Percentiles rank a stretch among this genome's conserved stretches.
Conservation (phyloP, 2,797 vertebrate species). For the Ciconia nigra region DNA sequence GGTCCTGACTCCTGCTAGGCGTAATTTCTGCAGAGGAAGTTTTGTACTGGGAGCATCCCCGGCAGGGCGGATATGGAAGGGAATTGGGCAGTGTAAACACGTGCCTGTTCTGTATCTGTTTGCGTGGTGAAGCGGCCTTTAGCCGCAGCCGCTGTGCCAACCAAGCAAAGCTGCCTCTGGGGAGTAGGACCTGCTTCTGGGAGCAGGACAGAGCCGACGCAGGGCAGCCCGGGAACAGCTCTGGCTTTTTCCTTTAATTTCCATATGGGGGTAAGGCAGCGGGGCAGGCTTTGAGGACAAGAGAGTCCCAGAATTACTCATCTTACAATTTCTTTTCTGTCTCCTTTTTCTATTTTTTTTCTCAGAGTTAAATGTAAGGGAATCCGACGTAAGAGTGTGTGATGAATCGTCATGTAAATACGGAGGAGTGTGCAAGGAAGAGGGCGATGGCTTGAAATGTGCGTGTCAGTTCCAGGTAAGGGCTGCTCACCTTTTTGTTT, state of each 20-base stretch:
- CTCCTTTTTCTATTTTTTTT: not conserved
- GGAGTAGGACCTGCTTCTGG: not conserved
- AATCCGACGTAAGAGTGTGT: conserved; percentile 86
- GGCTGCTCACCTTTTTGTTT: conserved; percentile 1
- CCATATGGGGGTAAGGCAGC: fast-evolving
- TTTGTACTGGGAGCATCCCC: not conserved
- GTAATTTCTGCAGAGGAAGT: not conserved
- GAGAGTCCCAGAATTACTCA: not conserved
- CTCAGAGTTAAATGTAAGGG: conserved; percentile 88
- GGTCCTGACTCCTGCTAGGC: not conserved
- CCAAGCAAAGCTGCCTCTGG: not conserved
- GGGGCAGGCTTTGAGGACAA: not conserved
- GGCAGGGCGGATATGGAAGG: not conserved
- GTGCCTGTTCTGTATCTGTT: not conserved
- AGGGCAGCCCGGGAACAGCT: not conserved
- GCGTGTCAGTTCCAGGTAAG: conserved; percentile 94
- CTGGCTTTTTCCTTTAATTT: not conserved
- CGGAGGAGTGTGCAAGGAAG: conserved; percentile 91
- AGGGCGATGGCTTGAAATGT: conserved; percentile 88
- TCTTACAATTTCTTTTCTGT: not conserved
- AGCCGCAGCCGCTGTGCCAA: not conserved
- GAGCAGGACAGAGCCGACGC: not conserved
- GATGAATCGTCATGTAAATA: conserved; percentile 91
- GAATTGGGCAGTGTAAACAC: not conserved
- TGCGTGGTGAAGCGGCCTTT: not conserved